These are phyloP conservation scores for Odontomyia ornata DNA, from an alignment of 2,888 invertebrate species.

Conservation along the genomic window DNA sequence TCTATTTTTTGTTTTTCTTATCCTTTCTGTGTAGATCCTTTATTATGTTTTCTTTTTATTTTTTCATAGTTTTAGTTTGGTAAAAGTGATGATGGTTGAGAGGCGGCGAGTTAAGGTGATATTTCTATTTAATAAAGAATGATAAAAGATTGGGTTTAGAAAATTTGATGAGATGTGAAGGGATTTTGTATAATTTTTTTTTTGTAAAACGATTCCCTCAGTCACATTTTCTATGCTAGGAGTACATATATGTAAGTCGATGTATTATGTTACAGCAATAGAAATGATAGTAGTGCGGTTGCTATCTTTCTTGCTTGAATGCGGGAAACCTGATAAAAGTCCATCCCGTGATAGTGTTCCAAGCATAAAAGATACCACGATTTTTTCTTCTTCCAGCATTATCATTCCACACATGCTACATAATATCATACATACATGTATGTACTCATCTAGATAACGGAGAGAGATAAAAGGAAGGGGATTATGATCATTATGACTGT, in stretches of 20 bases:
- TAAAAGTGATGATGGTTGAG: background rate
- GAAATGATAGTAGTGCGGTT: background rate
- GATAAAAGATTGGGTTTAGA: too few relatives aligned
- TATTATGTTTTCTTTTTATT: background rate
- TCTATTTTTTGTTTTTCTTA: background rate
- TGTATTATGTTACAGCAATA: background rate
- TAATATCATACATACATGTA: background rate
- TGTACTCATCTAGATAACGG: background rate
- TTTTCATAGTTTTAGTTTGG: background rate
- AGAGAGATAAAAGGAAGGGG: background rate
- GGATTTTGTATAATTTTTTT: too few relatives aligned
- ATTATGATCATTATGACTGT: slow-evolving; percentile 23
- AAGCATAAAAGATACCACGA: background rate
- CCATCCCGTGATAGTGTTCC: slow-evolving; percentile 4
- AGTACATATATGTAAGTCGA: background rate
- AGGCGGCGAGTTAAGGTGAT: too few relatives aligned
- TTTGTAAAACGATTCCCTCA: too few relatives aligned
- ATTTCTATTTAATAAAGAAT: too few relatives aligned
- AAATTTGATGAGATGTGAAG: too few relatives aligned
- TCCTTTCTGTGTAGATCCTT: background rate
- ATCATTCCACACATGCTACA: background rate
- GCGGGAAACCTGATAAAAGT: slow-evolving; percentile 4
- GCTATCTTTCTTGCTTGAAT: slow-evolving; percentile 2
- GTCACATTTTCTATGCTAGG: too few relatives aligned
- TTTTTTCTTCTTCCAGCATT: background rate